Percentiles rank a stretch among this genome's conserved stretches.
Conservation (phyloP, 2,113 vertebrate genomes). For the Coturnix japonica region DNA sequence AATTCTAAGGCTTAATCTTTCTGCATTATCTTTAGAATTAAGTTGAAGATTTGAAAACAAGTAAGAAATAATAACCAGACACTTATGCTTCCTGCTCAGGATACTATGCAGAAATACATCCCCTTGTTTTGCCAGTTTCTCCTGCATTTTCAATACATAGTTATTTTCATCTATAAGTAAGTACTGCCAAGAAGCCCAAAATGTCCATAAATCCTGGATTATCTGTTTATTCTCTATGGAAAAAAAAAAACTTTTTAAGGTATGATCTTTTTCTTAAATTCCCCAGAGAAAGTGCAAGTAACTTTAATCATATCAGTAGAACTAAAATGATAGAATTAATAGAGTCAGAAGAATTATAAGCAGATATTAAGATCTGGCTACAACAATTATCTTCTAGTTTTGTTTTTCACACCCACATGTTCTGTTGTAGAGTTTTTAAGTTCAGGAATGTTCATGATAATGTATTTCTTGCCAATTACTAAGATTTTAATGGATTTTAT, state of each 20-base stretch:
- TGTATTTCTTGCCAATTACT: not conserved
- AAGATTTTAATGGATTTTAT: not conserved
- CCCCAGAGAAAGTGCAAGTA: not conserved
- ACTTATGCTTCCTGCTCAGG: conserved; percentile 7
- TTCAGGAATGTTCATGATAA: not conserved
- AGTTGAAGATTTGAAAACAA: conserved; percentile 42
- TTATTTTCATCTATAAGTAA: conserved; percentile 17
- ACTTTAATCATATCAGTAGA: not conserved
- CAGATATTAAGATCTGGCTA: not conserved
- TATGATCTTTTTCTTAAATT: not conserved
- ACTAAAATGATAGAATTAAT: not conserved
- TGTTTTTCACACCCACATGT: not conserved
- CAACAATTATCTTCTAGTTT: not conserved
- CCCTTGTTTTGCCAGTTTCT: not conserved
- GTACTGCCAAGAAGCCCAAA: not conserved
- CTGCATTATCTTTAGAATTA: conserved; percentile 26
- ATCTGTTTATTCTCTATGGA: not conserved
- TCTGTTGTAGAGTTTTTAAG: not conserved
- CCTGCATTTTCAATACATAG: conserved; percentile 14
- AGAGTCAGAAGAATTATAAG: not conserved
- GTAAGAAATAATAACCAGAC: conserved; percentile 47
- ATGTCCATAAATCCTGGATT: conserved; percentile 20
- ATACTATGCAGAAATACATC: conserved; percentile 7
- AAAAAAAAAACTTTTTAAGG: not conserved
- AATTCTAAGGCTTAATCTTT: conserved; percentile 43